phyloP scores from a whole-genome alignment of 2,113 vertebrate genomes.

The Scomber japonicus region DNA sequence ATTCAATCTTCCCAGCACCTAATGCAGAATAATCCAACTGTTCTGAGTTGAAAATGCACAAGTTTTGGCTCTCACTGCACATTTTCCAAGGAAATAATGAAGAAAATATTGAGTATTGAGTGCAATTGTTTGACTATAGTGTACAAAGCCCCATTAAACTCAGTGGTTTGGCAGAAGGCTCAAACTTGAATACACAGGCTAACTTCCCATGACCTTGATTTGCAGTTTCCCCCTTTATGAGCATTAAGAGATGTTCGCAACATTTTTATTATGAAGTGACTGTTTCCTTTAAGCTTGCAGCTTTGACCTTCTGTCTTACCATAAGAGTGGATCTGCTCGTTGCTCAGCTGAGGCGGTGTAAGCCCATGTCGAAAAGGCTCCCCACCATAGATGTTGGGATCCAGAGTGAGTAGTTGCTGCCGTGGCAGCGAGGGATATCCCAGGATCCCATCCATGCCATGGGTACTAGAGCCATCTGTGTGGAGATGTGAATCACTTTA shows the following conservation, averaged over 20 bases:
- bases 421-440: slow-evolving; percentile 87
- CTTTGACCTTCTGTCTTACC: slow-evolving; percentile 77
- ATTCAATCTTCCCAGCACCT: neutral
- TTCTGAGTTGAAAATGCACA: too few relatives aligned
- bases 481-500: slow-evolving; percentile 33
- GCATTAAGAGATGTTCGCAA: neutral
- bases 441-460: slow-evolving; percentile 90
- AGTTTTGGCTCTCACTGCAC: neutral
- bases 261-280: neutral
- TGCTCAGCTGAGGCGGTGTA: slow-evolving; percentile 89
- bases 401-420: slow-evolving; percentile 89
- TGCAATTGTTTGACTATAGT: neutral
- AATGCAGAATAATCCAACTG: neutral
- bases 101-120: neutral
- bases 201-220: neutral
- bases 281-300: neutral
- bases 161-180: neutral
- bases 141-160: neutral
- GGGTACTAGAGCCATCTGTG: slow-evolving; percentile 87
- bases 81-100: neutral
- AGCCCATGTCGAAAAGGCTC: slow-evolving; percentile 91
- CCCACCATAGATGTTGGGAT: slow-evolving; percentile 88
- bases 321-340: slow-evolving; percentile 90
- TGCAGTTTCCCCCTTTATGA: neutral
- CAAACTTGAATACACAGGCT: neutral